Percentiles rank a stretch among this genome's conserved stretches.
These are phyloP conservation scores for Steatornis caripensis DNA, from an alignment of 2,113 vertebrate genomes.

Conservation along the genomic window DNA sequence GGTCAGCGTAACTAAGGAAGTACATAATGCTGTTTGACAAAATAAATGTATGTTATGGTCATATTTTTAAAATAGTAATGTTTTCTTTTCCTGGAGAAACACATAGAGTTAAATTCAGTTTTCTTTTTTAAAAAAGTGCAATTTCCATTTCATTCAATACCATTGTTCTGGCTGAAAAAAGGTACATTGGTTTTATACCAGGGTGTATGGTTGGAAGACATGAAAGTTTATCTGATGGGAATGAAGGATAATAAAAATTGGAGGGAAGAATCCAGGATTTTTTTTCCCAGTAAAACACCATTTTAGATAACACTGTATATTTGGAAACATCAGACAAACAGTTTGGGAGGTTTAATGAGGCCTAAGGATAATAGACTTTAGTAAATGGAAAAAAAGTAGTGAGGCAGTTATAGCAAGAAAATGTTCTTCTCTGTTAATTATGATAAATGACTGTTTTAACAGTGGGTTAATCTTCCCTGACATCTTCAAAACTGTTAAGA, in stretches of 20 bases:
- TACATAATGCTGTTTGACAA: not conserved
- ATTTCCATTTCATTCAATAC: not conserved
- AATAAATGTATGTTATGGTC: fast-evolving
- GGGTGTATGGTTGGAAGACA: not conserved
- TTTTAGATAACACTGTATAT: not conserved
- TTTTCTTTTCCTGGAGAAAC: not conserved
- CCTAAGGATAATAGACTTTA: not conserved
- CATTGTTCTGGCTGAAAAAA: not conserved
- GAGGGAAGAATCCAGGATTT: not conserved
- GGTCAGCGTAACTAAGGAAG: not conserved
- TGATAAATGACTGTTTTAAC: not conserved
- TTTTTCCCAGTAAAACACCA: not conserved
- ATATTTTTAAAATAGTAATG: not conserved
- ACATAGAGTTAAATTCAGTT: not conserved
- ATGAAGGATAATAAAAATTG: not conserved
- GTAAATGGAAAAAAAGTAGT: not conserved
- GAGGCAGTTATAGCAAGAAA: not conserved
- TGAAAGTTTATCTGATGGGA: not conserved
- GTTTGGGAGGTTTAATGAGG: not conserved
- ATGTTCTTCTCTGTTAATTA: not conserved
- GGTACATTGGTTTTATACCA: not conserved
- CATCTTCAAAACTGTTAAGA: not conserved
- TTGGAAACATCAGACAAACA: not conserved
- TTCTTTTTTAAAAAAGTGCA: not conserved
- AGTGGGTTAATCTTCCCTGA: constrained; percentile 13